Conservation (phyloP, 2,113 vertebrate genomes). For the Scalopus aquaticus region DNA sequence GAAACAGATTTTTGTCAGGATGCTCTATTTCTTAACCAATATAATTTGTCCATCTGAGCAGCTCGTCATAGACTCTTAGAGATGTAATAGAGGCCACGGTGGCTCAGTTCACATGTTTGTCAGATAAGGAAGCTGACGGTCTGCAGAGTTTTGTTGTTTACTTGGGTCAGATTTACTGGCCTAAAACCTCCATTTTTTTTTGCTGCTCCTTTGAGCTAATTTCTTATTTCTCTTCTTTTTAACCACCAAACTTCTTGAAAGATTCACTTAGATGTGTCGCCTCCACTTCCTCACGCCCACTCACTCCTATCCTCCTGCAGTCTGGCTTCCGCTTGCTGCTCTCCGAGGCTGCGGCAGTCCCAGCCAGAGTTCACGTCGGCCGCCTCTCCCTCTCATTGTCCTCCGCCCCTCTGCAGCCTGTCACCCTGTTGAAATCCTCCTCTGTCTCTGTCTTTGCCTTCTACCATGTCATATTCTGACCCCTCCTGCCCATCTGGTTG, state of each 20-base stretch:
- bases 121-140: neutral
- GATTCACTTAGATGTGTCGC: neutral
- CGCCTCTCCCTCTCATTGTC: neutral
- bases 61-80: neutral
- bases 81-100: neutral
- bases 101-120: conserved; percentile 7
- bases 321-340: conserved; percentile 24
- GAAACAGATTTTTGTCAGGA: neutral
- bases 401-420: neutral
- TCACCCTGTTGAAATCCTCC: neutral
- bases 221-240: conserved; percentile 11
- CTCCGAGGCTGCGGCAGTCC: neutral
- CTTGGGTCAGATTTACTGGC: neutral
- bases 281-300: conserved; percentile 52
- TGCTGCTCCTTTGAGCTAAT: conserved; percentile 31
- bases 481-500: neutral
- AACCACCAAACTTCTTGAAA: conserved; percentile 51
- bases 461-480: neutral
- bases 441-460: neutral
- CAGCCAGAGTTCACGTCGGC: neutral
- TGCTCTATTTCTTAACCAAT: neutral
- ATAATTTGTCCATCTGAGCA: neutral
- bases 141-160: conserved; percentile 13
- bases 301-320: neutral
- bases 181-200: neutral